Conservation (phyloP, 1,140 invertebrate genomes). For the Nylanderia fulva region DNA sequence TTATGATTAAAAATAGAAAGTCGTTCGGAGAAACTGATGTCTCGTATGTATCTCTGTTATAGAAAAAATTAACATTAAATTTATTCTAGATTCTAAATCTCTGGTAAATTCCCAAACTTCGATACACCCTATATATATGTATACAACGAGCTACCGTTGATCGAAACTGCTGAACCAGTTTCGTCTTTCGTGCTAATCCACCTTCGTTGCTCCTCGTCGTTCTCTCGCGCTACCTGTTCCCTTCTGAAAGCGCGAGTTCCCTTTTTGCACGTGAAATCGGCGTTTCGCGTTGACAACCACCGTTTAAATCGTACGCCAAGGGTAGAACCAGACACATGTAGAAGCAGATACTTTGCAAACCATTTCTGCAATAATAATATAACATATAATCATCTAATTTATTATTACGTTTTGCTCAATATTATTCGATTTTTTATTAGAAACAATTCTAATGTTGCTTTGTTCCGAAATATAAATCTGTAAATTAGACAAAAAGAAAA, state of each 20-base stretch:
- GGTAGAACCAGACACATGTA: neutral
- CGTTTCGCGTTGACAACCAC: constrained; percentile 33
- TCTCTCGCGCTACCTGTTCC: constrained; percentile 26
- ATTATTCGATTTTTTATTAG: neutral
- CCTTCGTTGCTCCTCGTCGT: constrained; percentile 42
- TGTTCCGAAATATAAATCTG: neutral
- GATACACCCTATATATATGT: constrained; percentile 46
- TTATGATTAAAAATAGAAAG: neutral
- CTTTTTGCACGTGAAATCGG: constrained; percentile 44
- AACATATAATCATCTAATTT: too few species aligned
- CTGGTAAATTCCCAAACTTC: neutral
- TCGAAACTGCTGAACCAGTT: constrained; percentile 82
- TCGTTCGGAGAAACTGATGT: neutral
- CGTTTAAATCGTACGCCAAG: constrained; percentile 36
- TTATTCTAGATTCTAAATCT: neutral
- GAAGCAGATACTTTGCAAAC: neutral
- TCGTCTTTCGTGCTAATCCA: constrained; percentile 80
- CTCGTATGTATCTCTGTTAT: neutral
- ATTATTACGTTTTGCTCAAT: too few species aligned
- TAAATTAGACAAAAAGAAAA: neutral
- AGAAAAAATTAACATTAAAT: neutral
- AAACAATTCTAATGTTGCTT: neutral
- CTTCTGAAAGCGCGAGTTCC: constrained; percentile 30
- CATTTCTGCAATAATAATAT: neutral
- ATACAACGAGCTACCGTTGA: constrained; percentile 71